A percentile compares a stretch with the other conserved stretches of the same genome.
phyloP scores from a whole-genome alignment of 2,888 invertebrate species.

The Junonia oenone region DNA sequence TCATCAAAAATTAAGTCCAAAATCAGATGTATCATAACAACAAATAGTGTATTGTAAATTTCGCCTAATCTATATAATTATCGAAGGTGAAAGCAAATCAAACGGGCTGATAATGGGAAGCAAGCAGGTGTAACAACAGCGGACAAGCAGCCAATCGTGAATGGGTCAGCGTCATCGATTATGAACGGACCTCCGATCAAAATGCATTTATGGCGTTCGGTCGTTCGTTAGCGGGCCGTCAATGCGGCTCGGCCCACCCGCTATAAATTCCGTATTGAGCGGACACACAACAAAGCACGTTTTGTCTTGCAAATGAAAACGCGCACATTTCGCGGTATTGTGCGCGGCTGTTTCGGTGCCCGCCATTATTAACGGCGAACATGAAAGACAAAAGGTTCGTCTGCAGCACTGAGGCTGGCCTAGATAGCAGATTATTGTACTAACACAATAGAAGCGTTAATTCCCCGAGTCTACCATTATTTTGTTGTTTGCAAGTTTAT shows the following conservation, averaged over 20 bases:
- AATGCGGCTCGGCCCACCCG: constrained; percentile 72
- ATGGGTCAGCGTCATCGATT: constrained; percentile 27
- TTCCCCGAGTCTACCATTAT: constrained; percentile 76
- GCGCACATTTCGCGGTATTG: constrained; percentile 80
- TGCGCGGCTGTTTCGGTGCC: constrained; percentile 79
- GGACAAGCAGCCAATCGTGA: constrained; percentile 12
- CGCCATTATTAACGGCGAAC: constrained; percentile 80
- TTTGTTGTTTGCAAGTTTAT: constrained; percentile 77
- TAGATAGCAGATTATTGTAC: constrained; percentile 80
- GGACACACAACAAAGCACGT: constrained; percentile 79
- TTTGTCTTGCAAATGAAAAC: constrained; percentile 81
- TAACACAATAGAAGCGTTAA: constrained; percentile 79
- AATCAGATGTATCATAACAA: no score
- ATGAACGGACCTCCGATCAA: constrained; percentile 46
- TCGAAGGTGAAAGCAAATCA: neutral
- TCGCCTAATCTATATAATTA: neutral
- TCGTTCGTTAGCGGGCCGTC: constrained; percentile 72
- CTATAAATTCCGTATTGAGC: constrained; percentile 79
- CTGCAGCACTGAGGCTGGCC: constrained; percentile 79
- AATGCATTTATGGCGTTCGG: constrained; percentile 70
- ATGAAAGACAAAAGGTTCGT: constrained; percentile 80
- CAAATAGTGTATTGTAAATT: neutral
- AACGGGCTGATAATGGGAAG: neutral
- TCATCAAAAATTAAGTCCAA: no score
- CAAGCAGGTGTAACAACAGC: constrained; percentile 1